Conservation (phyloP, 1,140 invertebrate genomes). For the Polyergus mexicanus region DNA sequence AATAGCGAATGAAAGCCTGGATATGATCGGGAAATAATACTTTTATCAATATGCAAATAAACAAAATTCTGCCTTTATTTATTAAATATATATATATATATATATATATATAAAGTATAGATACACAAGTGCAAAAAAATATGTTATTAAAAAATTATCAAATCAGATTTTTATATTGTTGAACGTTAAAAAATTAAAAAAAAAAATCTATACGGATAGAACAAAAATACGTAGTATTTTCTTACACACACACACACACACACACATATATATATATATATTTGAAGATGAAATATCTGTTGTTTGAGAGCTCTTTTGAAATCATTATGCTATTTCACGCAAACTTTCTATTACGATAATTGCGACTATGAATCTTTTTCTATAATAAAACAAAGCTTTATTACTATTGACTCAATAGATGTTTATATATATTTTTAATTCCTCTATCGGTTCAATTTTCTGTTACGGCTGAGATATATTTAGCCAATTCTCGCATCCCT, state of each 20-base stretch:
- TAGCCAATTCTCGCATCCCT: slow-evolving; percentile 34
- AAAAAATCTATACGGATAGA: not conserved
- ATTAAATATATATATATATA: not conserved
- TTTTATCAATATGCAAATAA: not conserved
- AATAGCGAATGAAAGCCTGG: slow-evolving; percentile 7
- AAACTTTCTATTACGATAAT: not conserved
- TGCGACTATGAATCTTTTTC: not conserved
- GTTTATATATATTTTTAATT: slow-evolving; percentile 31
- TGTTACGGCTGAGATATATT: slow-evolving; percentile 29
- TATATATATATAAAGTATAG: not conserved
- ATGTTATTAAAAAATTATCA: not conserved
- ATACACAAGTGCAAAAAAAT: not conserved
- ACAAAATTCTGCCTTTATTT: not conserved
- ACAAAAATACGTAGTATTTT: not conserved
- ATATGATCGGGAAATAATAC: slow-evolving; percentile 3
- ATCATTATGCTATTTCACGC: not conserved
- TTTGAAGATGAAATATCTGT: too few species aligned
- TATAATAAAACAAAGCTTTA: slow-evolving; percentile 7
- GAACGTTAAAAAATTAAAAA: not conserved
- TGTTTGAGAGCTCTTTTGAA: not conserved
- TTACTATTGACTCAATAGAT: slow-evolving; percentile 43
- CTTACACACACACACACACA: too few species aligned
- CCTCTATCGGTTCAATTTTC: slow-evolving; percentile 41
- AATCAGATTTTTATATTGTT: not conserved
- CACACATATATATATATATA: too few species aligned